phyloP scores from a whole-genome alignment of 2,113 vertebrate species.

The Cettia cetti region DNA sequence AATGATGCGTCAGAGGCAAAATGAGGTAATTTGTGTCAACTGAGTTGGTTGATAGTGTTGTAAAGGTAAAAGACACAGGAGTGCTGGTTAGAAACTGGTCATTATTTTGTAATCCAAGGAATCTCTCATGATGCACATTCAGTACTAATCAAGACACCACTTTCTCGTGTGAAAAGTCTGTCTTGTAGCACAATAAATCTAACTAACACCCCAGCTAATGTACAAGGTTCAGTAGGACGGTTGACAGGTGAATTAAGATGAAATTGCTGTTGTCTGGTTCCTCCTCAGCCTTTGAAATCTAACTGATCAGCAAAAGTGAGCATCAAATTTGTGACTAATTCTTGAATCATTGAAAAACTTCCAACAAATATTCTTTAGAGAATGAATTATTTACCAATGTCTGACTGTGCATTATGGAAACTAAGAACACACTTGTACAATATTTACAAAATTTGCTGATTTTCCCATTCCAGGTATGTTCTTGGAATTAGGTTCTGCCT shows the following conservation, averaged over 20 bases:
- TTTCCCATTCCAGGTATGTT: conserved; percentile 38
- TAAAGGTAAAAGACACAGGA: conserved; percentile 59
- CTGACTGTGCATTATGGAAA: background rate
- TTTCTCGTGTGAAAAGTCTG: background rate
- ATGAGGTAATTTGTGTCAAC: conserved; percentile 61
- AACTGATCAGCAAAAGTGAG: background rate
- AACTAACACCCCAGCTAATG: background rate
- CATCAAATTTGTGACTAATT: background rate
- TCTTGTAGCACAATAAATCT: conserved; percentile 28
- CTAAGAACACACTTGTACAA: background rate
- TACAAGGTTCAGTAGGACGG: background rate
- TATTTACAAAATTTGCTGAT: background rate
- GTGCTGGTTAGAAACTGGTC: conserved; percentile 55
- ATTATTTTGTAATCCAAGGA: conserved; percentile 61
- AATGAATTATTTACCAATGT: background rate
- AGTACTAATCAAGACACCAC: conserved; percentile 47
- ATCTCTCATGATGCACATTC: conserved; percentile 54
- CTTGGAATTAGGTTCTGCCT: conserved; percentile 54
- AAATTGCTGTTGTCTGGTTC: background rate
- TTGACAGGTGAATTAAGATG: conserved; percentile 9
- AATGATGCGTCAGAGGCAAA: conserved; percentile 52
- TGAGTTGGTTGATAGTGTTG: conserved; percentile 55
- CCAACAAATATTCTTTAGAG: background rate
- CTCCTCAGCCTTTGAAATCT: background rate
- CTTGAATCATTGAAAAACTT: background rate